Evolutionary conservation across 2,888 invertebrate species (phyloP), one percentile per base, ranked within the genome.

Genomic region (Pomacea canaliculata): DNA sequence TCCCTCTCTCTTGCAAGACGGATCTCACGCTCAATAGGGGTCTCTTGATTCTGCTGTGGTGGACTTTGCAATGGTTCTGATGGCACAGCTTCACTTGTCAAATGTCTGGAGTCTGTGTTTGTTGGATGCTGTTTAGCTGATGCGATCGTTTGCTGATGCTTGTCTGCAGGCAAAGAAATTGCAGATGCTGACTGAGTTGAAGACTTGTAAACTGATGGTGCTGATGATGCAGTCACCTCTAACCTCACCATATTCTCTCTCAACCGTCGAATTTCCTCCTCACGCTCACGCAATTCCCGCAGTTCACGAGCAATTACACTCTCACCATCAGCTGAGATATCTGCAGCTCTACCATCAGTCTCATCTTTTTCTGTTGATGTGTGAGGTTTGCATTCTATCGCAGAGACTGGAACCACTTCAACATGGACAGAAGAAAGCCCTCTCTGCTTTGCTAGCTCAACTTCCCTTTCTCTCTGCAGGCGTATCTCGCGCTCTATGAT

Each of bases 11-110:
- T 85, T 8, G 91, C 90, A 77, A 92, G 79, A 48, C 93, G 89
- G 72, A 93, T 93, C 84, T 93, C 92, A 56, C 92, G 86, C 83
- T 92, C 92, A 67, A 93, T 92, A 9, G 92, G 92, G 8, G 92
- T 92, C 85, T 93, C 92, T 23, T 77, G 76, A 46, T 27, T 59
- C 27, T 78, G 70, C n/a, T 66, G 23, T 13, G 73, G 68, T 73
- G 37, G 71, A 18, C 48, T 66, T 46, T 67, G 51, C 27, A 74
- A 76, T 27, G 71, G 69, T 10, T 70, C 56, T 59, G 74, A 46
- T 7, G 68, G 67, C 1, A 59, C 59, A 7, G 51, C 66, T 7
- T 59, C 48, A 37, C 51, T 66, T 19, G 27, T 56, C 9, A 67
- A 67, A 23, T 46, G 46, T 18, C 48, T 48, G 49, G 23, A 12